These are phyloP conservation scores for Trachelus iudaicus DNA, from an alignment of 2,888 invertebrate genomes.

Conservation along the genomic window DNA sequence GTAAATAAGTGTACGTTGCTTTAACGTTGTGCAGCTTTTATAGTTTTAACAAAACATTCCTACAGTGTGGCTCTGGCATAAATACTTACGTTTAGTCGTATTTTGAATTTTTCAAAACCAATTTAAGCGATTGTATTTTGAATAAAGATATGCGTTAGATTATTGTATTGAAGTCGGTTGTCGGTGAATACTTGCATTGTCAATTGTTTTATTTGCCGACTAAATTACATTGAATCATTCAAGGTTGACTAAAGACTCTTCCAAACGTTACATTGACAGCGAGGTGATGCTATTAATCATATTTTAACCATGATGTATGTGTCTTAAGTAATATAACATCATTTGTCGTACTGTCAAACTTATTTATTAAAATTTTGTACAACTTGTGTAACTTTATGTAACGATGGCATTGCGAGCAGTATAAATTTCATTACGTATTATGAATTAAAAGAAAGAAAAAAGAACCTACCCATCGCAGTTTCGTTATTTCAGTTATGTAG, in stretches of 20 bases:
- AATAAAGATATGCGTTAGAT: neutral
- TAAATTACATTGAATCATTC: neutral
- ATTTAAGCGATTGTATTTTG: neutral
- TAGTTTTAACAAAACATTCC: neutral
- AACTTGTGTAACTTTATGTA: neutral
- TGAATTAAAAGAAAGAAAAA: conserved; percentile 32
- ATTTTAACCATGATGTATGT: conserved; percentile 2
- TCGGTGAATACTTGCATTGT: neutral
- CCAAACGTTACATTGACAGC: neutral
- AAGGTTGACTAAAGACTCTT: neutral
- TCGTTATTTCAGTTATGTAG: neutral
- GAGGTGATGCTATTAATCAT: neutral
- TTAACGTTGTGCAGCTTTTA: conserved; percentile 10
- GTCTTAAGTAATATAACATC: conserved; percentile 15
- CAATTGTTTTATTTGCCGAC: neutral
- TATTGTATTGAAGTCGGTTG: neutral
- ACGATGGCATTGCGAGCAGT: conserved; percentile 12
- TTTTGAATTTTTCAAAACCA: neutral
- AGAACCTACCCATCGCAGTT: neutral
- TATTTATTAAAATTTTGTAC: conserved; percentile 10
- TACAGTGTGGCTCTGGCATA: conserved; percentile 1
- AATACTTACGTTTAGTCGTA: conserved; percentile 8
- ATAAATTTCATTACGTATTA: conserved; percentile 38
- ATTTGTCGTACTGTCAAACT: conserved; percentile 14
- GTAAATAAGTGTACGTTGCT: neutral